Conservation (phyloP, 2,797 vertebrate species). For the Acanthurus tractus region DNA sequence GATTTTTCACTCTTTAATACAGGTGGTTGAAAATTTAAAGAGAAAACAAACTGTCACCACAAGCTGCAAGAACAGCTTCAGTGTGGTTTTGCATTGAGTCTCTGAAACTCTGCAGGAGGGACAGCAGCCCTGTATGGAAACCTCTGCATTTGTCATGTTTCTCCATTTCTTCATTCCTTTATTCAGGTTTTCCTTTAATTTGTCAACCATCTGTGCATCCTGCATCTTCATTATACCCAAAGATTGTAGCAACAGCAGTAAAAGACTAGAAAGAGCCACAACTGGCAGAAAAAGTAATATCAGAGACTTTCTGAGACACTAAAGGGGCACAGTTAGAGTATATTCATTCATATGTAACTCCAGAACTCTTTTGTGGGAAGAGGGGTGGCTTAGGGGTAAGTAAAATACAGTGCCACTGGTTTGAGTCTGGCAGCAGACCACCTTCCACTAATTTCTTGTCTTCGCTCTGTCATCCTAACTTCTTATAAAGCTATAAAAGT, state of each 20-base stretch:
- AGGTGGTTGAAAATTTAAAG: not conserved
- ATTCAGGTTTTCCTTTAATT: not conserved
- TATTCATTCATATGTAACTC: not conserved
- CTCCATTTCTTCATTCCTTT: not conserved
- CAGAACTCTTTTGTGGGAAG: too few species aligned
- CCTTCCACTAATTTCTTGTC: not conserved
- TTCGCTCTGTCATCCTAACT: not conserved
- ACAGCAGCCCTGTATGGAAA: not conserved
- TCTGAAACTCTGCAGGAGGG: not conserved
- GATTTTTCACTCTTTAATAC: not conserved
- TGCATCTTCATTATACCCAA: not conserved
- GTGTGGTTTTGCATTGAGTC: not conserved
- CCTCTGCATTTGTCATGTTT: not conserved
- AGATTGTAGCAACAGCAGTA: not conserved
- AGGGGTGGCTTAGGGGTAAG: too few species aligned
- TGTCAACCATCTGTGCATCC: not conserved
- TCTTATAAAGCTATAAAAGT: not conserved
- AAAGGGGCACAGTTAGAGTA: not conserved
- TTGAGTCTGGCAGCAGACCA: not conserved
- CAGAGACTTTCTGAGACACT: not conserved
- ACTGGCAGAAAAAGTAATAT: not conserved
- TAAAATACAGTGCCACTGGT: not conserved
- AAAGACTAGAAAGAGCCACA: not conserved
- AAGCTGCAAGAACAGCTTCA: not conserved
- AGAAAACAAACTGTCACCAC: not conserved